Conservation (phyloP, 2,113 vertebrate species). For the Alosa alosa region DNA sequence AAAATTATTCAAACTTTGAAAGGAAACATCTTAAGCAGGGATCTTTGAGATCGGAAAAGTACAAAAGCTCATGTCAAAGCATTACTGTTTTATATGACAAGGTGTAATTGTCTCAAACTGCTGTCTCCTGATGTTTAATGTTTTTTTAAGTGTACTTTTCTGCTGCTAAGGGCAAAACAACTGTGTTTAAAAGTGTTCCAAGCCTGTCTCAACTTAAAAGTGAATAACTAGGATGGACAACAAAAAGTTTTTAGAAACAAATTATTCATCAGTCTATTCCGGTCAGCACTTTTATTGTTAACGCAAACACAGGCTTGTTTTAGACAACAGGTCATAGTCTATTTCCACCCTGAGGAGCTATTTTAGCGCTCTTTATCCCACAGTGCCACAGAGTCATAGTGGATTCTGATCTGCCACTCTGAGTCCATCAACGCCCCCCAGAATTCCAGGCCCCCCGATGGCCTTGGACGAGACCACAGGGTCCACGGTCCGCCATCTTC, state of each 20-base stretch:
- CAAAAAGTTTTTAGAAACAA: background rate
- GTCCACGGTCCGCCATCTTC: background rate
- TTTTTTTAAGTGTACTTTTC: background rate
- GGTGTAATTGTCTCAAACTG: background rate
- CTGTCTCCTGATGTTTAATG: background rate
- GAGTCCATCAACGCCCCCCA: background rate
- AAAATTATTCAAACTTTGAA: background rate
- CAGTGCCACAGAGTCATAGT: background rate
- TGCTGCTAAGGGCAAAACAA: background rate
- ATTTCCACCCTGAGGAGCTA: background rate
- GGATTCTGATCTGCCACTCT: background rate
- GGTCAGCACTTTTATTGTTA: slow-evolving; percentile 11
- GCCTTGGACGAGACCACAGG: background rate
- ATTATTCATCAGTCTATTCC: background rate
- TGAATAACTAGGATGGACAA: background rate
- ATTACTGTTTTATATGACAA: background rate
- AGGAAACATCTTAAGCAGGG: background rate
- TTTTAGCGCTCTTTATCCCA: background rate
- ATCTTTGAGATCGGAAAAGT: background rate
- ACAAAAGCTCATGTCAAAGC: background rate
- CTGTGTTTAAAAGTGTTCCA: background rate
- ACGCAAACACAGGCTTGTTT: background rate
- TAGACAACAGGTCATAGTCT: slow-evolving; percentile 1
- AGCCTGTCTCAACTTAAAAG: background rate
- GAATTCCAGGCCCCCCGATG: background rate